Percentiles rank a stretch among this genome's conserved stretches.
Conservation (phyloP, 2,888 invertebrate genomes). For the Kryphioiulus occultus region DNA sequence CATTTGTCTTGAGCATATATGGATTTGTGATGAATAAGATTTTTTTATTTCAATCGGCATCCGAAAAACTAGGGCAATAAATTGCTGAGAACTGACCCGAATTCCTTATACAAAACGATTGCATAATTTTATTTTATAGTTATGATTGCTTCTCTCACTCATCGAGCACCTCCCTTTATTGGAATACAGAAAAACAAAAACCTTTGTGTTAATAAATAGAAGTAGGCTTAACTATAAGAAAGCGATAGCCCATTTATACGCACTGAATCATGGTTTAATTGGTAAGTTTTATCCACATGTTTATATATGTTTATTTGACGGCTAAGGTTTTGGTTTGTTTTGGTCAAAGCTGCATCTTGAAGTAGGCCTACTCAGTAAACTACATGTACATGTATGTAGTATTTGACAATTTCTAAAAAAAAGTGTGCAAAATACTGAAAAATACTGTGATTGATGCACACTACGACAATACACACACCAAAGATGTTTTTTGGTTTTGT, state of each 20-base stretch:
- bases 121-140: not conserved
- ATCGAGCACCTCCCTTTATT: not conserved
- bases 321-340: not conserved
- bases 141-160: not conserved
- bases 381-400: not conserved
- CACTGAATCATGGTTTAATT: not conserved
- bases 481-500: too few relatives aligned
- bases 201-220: not conserved
- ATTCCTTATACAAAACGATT: not conserved
- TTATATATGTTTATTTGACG: not conserved
- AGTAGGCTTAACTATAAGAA: not conserved
- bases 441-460: too few relatives aligned
- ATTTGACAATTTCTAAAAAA: not conserved
- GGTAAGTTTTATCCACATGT: not conserved
- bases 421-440: too few relatives aligned
- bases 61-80: not conserved
- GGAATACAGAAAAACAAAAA: not conserved
- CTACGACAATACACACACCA: too few relatives aligned
- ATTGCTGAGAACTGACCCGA: slow-evolving; percentile 15
- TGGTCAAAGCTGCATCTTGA: too few relatives aligned
- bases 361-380: too few relatives aligned
- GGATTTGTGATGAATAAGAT: not conserved
- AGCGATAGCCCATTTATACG: slow-evolving; percentile 10
- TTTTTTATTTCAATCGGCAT: slow-evolving; percentile 6
- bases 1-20: slow-evolving; percentile 1